These are phyloP conservation scores for Penaeus japonicus DNA, from an alignment of 1,140 invertebrate genomes.

Conservation along the genomic window DNA sequence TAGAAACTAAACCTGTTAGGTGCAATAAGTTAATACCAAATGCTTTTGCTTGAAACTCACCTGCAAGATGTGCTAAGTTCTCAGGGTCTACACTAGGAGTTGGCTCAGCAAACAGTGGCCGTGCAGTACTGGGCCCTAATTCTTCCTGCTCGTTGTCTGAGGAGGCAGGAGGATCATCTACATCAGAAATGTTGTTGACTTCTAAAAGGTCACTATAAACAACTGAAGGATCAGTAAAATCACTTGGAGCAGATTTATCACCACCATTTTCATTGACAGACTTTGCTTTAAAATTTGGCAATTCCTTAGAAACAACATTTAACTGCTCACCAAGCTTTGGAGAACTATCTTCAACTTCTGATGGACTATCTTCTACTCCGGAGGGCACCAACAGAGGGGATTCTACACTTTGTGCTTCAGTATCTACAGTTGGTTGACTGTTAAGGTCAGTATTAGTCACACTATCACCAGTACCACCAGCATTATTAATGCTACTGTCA, in stretches of 20 bases:
- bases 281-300: background rate
- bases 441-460: background rate
- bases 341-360: background rate
- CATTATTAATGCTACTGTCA: too few species aligned
- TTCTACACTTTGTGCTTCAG: too few species aligned
- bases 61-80: conserved; percentile 34
- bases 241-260: conserved; percentile 8
- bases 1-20: conserved; percentile 37
- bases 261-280: background rate
- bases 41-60: conserved; percentile 38
- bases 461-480: background rate
- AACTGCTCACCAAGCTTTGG: background rate
- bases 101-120: conserved; percentile 49
- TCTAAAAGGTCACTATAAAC: background rate
- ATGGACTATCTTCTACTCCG: background rate
- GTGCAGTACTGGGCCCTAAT: conserved; percentile 46
- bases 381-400: too few species aligned
- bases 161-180: conserved; percentile 38
- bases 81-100: conserved; percentile 21
- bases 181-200: conserved; percentile 1
- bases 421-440: background rate
- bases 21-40: conserved; percentile 41
- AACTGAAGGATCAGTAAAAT: background rate
- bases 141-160: conserved; percentile 30
- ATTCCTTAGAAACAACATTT: background rate